Evolutionary conservation across 2,797 vertebrate genomes (phyloP).

Genomic region (Takifugu ocellatus): DNA sequence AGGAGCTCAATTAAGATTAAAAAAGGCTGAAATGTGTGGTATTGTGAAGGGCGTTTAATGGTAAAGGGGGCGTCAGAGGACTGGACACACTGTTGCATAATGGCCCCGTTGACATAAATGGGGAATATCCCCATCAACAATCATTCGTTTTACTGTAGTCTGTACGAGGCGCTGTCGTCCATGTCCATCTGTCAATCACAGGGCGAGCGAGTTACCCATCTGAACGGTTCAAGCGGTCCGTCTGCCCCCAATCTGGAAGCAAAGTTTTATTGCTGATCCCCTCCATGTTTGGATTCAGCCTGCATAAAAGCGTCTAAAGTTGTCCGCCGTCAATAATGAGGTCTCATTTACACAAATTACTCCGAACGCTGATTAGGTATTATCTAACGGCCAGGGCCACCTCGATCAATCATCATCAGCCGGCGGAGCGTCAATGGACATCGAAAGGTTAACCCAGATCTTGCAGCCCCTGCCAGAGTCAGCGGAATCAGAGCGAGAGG

Average conservation of each 20-base stretch:
- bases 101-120: slow-evolving; percentile 17
- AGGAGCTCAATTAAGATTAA: slow-evolving; percentile 68
- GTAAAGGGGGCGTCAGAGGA: slow-evolving; percentile 36
- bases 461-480: slow-evolving; percentile 84
- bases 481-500: slow-evolving; percentile 92
- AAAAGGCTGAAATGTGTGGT: slow-evolving; percentile 55
- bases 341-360: slow-evolving; percentile 97
- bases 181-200: background rate
- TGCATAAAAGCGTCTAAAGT: slow-evolving; percentile 79
- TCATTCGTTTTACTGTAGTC: too few relatives aligned
- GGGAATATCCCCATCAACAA: slow-evolving; percentile 16
- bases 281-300: slow-evolving; percentile 70
- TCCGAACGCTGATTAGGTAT: slow-evolving; percentile 94
- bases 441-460: slow-evolving; percentile 93
- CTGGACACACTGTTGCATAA: slow-evolving; percentile 39
- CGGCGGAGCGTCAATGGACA: slow-evolving; percentile 84
- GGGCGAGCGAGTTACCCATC: background rate
- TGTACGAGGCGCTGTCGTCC: background rate
- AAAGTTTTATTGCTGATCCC: slow-evolving; percentile 79
- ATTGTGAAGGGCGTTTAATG: slow-evolving; percentile 60
- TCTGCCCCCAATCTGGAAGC: slow-evolving; percentile 68
- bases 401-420: slow-evolving; percentile 91
- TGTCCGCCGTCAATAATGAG: slow-evolving; percentile 88
- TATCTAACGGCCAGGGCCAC: slow-evolving; percentile 89
- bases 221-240: slow-evolving; percentile 49